A percentile compares a stretch with the other conserved stretches of the same genome.
phyloP scores from a whole-genome alignment of 2,113 vertebrate species.

The Rhineura floridana region DNA sequence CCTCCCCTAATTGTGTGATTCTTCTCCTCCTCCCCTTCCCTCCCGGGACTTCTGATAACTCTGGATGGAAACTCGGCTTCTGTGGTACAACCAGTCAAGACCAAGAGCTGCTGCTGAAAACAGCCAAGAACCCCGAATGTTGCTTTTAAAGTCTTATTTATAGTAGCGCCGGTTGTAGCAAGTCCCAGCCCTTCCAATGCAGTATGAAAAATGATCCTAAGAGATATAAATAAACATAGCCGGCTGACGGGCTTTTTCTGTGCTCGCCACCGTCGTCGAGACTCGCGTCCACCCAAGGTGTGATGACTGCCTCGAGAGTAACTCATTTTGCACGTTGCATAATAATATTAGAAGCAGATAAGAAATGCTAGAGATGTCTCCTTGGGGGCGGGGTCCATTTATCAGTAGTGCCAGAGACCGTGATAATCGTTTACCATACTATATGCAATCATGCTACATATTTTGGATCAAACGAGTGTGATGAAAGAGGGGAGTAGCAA shows the following conservation, averaged over 20 bases:
- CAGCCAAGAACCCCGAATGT: not conserved
- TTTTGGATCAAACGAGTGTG: conserved; percentile 17
- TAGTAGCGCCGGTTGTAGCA: not conserved
- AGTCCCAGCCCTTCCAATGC: not conserved
- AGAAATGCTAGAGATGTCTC: not conserved
- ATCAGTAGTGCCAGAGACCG: not conserved
- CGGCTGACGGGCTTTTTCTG: not conserved
- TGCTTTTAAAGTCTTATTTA: conserved; percentile 33
- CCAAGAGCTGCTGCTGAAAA: not conserved
- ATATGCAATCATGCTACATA: not conserved
- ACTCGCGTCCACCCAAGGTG: not conserved
- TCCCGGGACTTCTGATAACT: not conserved
- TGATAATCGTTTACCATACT: not conserved
- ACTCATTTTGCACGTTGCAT: not conserved
- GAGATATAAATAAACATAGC: conserved; percentile 28
- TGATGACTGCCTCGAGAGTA: not conserved
- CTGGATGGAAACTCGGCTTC: not conserved
- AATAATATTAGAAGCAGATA: not conserved
- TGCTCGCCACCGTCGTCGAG: not conserved
- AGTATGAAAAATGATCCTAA: conserved; percentile 31
- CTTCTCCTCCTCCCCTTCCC: not conserved
- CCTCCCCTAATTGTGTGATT: not conserved
- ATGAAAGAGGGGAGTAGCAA: not conserved
- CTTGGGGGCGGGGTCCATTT: not conserved
- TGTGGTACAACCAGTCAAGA: not conserved